A percentile compares a stretch with the other conserved stretches of the same genome.
Evolutionary conservation across 2,797 vertebrate species (phyloP).

Genomic region (Cossypha niveicapilla): DNA sequence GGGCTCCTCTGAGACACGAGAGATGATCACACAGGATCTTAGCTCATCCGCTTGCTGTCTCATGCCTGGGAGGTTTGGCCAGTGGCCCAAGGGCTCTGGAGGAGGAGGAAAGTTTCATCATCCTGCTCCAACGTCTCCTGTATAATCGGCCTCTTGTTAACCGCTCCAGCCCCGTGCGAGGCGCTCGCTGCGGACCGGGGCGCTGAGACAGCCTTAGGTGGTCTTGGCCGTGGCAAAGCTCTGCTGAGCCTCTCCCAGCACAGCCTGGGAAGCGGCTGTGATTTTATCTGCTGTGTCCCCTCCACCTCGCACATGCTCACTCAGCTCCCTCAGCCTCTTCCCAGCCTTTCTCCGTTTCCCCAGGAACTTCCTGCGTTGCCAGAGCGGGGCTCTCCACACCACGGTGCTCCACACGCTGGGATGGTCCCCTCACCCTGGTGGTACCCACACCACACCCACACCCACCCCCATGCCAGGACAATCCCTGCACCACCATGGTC

Average conservation of each 20-base stretch:
- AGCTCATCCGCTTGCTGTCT: constrained; percentile 70
- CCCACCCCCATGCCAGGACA: fast-evolving
- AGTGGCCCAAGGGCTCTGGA: constrained; percentile 21
- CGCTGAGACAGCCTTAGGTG: constrained; percentile 36
- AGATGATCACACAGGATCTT: constrained; percentile 72
- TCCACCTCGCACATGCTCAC: background rate
- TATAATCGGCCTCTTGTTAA: constrained; percentile 55
- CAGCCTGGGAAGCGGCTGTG: background rate
- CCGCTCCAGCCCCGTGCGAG: constrained; percentile 1
- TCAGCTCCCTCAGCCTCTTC: background rate
- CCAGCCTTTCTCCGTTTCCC: fast-evolving
- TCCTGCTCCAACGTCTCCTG: constrained; percentile 42
- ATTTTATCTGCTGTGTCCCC: background rate
- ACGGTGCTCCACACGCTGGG: fast-evolving
- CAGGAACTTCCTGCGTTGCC: background rate
- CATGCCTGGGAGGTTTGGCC: constrained; percentile 69
- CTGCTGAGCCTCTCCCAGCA: constrained; percentile 31
- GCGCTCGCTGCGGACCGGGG: background rate
- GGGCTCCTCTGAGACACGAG: constrained; percentile 50
- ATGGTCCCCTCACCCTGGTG: fast-evolving
- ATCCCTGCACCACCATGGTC: fast-evolving
- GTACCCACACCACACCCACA: fast-evolving
- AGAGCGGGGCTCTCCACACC: fast-evolving
- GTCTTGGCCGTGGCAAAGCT: background rate
- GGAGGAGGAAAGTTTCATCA: constrained; percentile 68